These are phyloP conservation scores for Oncorhynchus tshawytscha DNA, from an alignment of 2,113 vertebrate species.

Conservation along the genomic window DNA sequence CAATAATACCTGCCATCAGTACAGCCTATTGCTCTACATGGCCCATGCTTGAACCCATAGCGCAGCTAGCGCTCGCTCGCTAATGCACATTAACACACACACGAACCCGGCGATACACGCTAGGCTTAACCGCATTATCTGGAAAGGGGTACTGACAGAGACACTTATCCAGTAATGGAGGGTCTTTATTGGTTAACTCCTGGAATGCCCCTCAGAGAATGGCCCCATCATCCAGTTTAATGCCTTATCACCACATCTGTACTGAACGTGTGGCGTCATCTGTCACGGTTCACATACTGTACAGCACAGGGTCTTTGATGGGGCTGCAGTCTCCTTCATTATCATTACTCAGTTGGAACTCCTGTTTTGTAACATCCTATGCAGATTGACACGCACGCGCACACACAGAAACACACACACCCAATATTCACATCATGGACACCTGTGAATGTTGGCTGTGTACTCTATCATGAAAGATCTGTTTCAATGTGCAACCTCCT, in stretches of 20 bases:
- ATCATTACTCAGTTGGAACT: too few relatives aligned
- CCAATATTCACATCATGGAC: background rate
- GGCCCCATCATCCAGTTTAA: background rate
- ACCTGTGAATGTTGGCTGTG: too few relatives aligned
- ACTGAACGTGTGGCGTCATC: too few relatives aligned
- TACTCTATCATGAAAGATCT: too few relatives aligned
- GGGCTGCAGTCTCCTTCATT: too few relatives aligned
- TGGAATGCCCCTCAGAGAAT: background rate
- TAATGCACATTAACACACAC: conserved; percentile 35
- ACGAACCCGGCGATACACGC: background rate
- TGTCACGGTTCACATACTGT: background rate
- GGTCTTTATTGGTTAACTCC: conserved; percentile 4
- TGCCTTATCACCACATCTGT: background rate
- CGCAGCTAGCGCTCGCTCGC: background rate
- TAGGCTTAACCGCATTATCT: conserved; percentile 15
- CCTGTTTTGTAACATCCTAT: too few relatives aligned
- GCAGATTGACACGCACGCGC: background rate
- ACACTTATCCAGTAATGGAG: conserved; percentile 3
- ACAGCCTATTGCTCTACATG: conserved; percentile 25
- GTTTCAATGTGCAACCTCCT: too few relatives aligned
- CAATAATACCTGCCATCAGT: conserved; percentile 14
- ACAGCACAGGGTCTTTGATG: background rate
- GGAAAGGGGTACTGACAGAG: conserved; percentile 4
- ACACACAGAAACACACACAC: background rate
- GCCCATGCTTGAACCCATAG: conserved; percentile 38